phyloP scores from a whole-genome alignment of 2,888 invertebrate genomes.

The Netelia virgata region DNA sequence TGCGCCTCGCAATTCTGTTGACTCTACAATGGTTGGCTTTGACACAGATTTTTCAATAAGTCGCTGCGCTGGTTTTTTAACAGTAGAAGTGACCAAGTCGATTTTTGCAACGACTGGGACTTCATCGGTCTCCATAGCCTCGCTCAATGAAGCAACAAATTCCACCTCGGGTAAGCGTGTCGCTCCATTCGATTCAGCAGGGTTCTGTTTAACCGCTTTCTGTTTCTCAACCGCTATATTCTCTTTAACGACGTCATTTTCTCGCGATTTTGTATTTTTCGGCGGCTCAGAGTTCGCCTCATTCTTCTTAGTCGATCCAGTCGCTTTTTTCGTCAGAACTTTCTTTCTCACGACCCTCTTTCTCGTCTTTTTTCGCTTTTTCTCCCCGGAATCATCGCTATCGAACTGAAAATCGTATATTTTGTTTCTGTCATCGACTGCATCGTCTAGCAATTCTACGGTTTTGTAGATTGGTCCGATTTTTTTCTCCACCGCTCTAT shows the following conservation, averaged over 20 bases:
- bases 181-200: not conserved
- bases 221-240: not conserved
- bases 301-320: conserved; percentile 34
- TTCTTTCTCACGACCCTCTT: conserved; percentile 47
- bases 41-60: not conserved
- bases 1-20: conserved; percentile 37
- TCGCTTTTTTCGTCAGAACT: conserved; percentile 33
- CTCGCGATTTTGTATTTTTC: not conserved
- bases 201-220: not conserved
- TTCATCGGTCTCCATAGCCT: not conserved
- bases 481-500: conserved; percentile 8
- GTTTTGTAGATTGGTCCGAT: conserved; percentile 72
- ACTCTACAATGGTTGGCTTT: conserved; percentile 31
- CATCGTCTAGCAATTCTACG: conserved; percentile 55
- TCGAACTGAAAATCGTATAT: conserved; percentile 76
- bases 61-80: not conserved
- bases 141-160: not conserved
- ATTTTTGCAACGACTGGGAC: not conserved
- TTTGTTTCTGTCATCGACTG: conserved; percentile 55
- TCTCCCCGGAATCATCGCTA: conserved; percentile 72
- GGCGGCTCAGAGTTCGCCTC: conserved; percentile 12
- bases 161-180: not conserved
- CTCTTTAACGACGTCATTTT: too few species aligned
- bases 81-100: not conserved
- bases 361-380: conserved; percentile 62